A percentile compares a stretch with the other conserved stretches of the same genome.
Evolutionary conservation across 2,113 vertebrate genomes (phyloP).

Genomic region (Brienomyrus brachyistius): DNA sequence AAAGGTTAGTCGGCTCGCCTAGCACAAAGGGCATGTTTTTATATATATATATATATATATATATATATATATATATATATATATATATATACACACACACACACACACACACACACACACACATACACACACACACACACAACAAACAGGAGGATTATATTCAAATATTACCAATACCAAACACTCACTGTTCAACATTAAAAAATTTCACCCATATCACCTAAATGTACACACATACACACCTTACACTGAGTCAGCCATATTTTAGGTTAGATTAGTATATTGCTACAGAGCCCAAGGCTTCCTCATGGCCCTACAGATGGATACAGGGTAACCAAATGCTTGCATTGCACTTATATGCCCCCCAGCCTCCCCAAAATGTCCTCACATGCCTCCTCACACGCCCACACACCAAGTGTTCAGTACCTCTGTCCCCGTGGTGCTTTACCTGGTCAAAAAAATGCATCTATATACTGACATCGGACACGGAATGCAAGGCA

Average conservation of each 20-base stretch:
- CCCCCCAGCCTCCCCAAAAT: neutral
- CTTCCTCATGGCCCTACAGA: neutral
- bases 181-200: neutral
- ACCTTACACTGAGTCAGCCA: neutral
- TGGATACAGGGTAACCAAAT: neutral
- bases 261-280: neutral
- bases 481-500: neutral
- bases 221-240: neutral
- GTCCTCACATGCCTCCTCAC: neutral
- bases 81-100: no score
- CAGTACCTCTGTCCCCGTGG: neutral
- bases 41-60: no score
- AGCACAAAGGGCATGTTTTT: neutral
- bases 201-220: neutral
- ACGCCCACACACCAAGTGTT: neutral
- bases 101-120: no score
- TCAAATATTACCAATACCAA: neutral
- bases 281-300: neutral
- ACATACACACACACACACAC: neutral
- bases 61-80: no score
- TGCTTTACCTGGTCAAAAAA: neutral
- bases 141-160: conserved; percentile 13
- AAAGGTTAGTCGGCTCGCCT: neutral
- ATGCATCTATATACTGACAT: neutral
- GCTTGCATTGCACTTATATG: neutral